A percentile compares a stretch with the other conserved stretches of the same genome.
Conservation (phyloP, 2,797 vertebrate species). For the Capromys pilorides region DNA sequence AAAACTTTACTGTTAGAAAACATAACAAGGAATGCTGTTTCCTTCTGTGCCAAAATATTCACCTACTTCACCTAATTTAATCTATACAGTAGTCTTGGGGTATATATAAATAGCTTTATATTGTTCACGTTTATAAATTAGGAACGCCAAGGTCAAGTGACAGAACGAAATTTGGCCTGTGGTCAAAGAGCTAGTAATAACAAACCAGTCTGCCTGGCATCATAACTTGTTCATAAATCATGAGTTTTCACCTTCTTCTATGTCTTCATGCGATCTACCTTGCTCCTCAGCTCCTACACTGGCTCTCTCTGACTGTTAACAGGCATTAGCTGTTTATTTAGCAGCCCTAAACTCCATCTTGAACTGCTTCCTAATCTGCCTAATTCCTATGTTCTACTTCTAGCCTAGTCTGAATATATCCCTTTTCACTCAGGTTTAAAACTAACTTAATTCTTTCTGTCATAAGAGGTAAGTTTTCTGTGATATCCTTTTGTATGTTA, state of each 20-base stretch:
- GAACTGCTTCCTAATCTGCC: constrained; percentile 53
- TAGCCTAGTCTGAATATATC: constrained; percentile 10
- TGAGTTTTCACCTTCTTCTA: background rate
- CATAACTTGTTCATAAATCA: constrained; percentile 1
- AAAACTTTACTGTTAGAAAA: background rate
- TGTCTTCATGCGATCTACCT: background rate
- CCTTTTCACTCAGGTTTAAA: constrained; percentile 40
- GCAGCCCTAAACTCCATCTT: background rate
- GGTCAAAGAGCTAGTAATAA: background rate
- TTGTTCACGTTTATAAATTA: constrained; percentile 3
- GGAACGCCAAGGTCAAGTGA: background rate
- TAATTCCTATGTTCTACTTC: constrained; percentile 28
- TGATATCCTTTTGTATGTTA: background rate
- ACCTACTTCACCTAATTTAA: constrained; percentile 26
- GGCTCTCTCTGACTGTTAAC: constrained; percentile 32
- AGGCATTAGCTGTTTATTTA: constrained; percentile 15
- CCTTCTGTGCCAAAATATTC: constrained; percentile 40
- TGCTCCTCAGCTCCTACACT: background rate
- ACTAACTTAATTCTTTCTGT: constrained; percentile 39
- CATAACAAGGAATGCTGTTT: constrained; percentile 7
- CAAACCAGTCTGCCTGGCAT: background rate
- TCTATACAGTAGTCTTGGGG: background rate
- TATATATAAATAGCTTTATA: background rate
- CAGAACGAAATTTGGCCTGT: constrained; percentile 26
- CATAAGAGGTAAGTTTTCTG: constrained; percentile 61